A percentile compares a stretch with the other conserved stretches of the same genome.
Conservation (phyloP, 2,888 invertebrate species). For the Unio pictorum region DNA sequence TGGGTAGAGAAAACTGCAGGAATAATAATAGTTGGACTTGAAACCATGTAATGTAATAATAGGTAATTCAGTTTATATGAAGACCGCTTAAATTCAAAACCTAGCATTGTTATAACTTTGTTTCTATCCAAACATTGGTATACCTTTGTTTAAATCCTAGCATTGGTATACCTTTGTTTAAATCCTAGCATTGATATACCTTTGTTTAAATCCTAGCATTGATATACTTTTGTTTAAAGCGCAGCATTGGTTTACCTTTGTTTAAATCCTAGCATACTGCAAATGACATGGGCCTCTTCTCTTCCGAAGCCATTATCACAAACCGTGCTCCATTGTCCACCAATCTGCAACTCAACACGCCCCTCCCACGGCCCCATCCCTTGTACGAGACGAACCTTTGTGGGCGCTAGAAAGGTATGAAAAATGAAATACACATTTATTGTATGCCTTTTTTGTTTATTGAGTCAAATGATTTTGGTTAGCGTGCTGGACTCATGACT, state of each 20-base stretch:
- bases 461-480: no score
- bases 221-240: conserved; percentile 9
- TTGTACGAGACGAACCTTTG: conserved; percentile 14
- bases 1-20: no score
- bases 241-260: conserved; percentile 6
- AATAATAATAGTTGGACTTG: no score
- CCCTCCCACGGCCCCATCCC: conserved; percentile 28
- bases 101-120: conserved; percentile 6
- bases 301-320: conserved; percentile 26
- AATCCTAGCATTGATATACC: conserved; percentile 26
- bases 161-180: conserved; percentile 21
- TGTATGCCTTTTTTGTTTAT: no score
- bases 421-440: no score
- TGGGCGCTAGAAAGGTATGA: conserved; percentile 11
- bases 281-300: conserved; percentile 19
- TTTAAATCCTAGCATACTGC: conserved; percentile 29
- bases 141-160: conserved; percentile 28
- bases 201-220: conserved; percentile 28
- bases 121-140: conserved; percentile 23
- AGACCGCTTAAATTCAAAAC: no score
- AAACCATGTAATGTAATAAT: no score
- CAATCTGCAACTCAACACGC: conserved; percentile 13
- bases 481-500: no score
- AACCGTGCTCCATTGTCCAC: conserved; percentile 13
- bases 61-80: no score